Conservation (phyloP, 2,888 invertebrate genomes). For the Omphaloscelis lunosa region DNA sequence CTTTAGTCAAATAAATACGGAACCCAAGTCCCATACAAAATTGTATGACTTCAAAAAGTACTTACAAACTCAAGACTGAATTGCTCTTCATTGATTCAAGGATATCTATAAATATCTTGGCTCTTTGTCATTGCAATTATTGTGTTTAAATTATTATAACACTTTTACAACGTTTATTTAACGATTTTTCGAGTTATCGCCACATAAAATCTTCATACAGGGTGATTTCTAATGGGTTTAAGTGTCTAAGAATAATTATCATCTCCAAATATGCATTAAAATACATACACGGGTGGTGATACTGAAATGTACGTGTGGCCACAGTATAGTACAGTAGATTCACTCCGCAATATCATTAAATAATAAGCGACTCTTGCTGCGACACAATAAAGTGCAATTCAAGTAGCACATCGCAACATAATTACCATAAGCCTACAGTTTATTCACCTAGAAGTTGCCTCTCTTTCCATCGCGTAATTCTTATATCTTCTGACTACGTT, state of each 20-base stretch:
- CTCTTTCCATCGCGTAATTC: too few species aligned
- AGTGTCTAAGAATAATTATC: background rate
- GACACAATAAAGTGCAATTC: too few species aligned
- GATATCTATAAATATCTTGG: conserved; percentile 14
- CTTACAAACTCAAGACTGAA: conserved; percentile 12
- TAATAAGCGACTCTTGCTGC: too few species aligned
- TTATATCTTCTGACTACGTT: too few species aligned
- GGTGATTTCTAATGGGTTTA: conserved; percentile 1
- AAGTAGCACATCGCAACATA: too few species aligned
- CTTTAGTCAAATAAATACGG: conserved; percentile 8
- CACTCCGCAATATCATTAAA: too few species aligned
- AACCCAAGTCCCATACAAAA: conserved; percentile 5
- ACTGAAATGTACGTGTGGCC: too few species aligned
- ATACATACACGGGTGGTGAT: too few species aligned
- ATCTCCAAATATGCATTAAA: background rate
- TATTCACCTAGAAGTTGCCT: too few species aligned
- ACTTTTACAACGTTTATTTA: conserved; percentile 9
- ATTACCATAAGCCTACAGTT: too few species aligned
- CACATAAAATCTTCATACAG: conserved; percentile 2
- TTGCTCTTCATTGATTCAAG: conserved; percentile 49
- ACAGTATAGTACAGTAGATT: too few species aligned
- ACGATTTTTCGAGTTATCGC: conserved; percentile 12
- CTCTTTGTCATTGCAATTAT: conserved; percentile 8
- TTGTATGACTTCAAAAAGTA: conserved; percentile 3
- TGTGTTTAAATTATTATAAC: conserved; percentile 13